Percentiles rank a stretch among this genome's conserved stretches.
phyloP scores from a whole-genome alignment of 1,140 invertebrate species.

The Gonioctena quinquepunctata region DNA sequence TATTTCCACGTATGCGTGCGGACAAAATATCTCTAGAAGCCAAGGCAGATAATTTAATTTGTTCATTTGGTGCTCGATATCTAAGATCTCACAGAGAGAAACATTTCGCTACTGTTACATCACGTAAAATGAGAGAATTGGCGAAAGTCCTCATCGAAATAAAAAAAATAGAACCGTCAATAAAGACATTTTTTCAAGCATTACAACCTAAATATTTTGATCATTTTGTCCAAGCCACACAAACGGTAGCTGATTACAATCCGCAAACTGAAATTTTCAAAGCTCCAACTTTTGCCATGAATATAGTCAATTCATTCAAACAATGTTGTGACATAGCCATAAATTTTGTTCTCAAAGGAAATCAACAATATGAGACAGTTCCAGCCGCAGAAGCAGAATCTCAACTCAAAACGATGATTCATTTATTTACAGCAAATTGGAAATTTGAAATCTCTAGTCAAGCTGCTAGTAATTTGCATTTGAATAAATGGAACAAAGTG shows the following conservation, averaged over 20 bases:
- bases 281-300: slow-evolving; percentile 30
- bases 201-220: slow-evolving; percentile 29
- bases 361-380: slow-evolving; percentile 1
- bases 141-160: slow-evolving; percentile 25
- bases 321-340: slow-evolving; percentile 29
- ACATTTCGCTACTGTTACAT: slow-evolving; percentile 23
- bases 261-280: slow-evolving; percentile 10
- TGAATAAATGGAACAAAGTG: slow-evolving; percentile 37
- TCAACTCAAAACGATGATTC: slow-evolving; percentile 18
- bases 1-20: slow-evolving; percentile 25
- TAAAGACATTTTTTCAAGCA: slow-evolving; percentile 22
- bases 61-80: slow-evolving; percentile 28
- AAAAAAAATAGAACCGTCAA: slow-evolving; percentile 18
- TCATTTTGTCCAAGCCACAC: slow-evolving; percentile 27
- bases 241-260: slow-evolving; percentile 22
- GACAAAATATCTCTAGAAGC: slow-evolving; percentile 24
- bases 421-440: slow-evolving; percentile 17
- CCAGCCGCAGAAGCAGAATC: background rate
- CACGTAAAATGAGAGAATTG: slow-evolving; percentile 29
- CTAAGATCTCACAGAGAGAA: slow-evolving; percentile 25
- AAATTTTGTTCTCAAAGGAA: slow-evolving; percentile 21
- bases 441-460: slow-evolving; percentile 12
- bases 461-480: slow-evolving; percentile 23
- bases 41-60: slow-evolving; percentile 27
- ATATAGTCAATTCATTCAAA: slow-evolving; percentile 29